A percentile compares a stretch with the other conserved stretches of the same genome.
These are phyloP conservation scores for Ciconia boyciana DNA, from an alignment of 2,113 vertebrate genomes.

Conservation along the genomic window DNA sequence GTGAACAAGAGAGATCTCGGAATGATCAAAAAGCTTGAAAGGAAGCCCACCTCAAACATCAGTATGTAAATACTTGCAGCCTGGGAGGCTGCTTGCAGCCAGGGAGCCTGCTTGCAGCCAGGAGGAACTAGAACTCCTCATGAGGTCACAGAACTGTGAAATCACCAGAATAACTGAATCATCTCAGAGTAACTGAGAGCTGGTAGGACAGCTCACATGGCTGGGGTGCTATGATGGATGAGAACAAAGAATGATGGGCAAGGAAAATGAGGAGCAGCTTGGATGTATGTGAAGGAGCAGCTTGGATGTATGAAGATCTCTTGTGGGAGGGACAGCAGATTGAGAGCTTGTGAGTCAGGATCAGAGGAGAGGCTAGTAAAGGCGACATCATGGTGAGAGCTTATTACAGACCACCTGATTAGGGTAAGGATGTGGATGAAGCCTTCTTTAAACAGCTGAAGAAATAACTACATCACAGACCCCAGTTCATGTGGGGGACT, in stretches of 20 bases:
- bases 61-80: not conserved
- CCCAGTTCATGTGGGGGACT: not conserved
- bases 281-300: not conserved
- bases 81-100: not conserved
- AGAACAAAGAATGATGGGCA: not conserved
- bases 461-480: not conserved
- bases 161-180: not conserved
- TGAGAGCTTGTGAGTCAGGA: not conserved
- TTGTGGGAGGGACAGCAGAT: not conserved
- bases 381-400: not conserved
- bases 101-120: not conserved
- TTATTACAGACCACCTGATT: not conserved
- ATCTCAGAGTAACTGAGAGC: not conserved
- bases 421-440: not conserved
- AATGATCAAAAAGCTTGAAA: not conserved
- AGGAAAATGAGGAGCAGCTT: not conserved
- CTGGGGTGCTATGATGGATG: too few relatives aligned
- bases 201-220: not conserved
- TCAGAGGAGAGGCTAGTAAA: not conserved
- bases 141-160: not conserved
- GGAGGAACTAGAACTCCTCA: not conserved
- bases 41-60: not conserved
- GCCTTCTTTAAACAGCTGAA: not conserved
- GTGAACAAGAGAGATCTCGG: not conserved
- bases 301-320: not conserved